Percentiles rank a stretch among this genome's conserved stretches.
Evolutionary conservation across 2,888 invertebrate species (phyloP).

Genomic region (Ophion ventricosus): DNA sequence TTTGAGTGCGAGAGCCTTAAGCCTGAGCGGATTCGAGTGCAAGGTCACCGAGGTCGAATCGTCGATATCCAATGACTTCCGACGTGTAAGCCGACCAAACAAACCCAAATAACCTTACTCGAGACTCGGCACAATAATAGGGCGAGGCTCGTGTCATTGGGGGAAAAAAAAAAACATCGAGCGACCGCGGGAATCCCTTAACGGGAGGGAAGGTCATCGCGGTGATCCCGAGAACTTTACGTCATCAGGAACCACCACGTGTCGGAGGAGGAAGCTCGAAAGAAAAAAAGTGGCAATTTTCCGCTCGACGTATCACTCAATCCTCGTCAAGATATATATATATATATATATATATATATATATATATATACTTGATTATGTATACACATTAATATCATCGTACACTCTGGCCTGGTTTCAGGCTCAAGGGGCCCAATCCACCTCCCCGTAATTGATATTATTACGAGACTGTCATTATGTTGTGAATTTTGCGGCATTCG

Average conservation of each 20-base stretch:
- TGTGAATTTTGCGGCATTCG: constrained; percentile 79
- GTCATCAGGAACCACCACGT: neutral
- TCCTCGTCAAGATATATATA: constrained; percentile 69
- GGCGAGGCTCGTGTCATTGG: no score
- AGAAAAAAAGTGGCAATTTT: constrained; percentile 72
- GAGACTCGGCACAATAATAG: no score
- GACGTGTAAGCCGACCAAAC: no score
- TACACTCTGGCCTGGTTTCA: constrained; percentile 34
- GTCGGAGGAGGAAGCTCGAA: constrained; percentile 24
- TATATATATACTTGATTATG: constrained; percentile 15
- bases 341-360: constrained; percentile 25
- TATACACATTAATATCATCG: neutral
- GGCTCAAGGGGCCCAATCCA: constrained; percentile 52
- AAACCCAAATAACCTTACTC: no score
- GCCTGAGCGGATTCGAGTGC: no score
- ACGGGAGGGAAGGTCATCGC: no score
- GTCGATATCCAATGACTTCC: no score
- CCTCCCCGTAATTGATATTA: constrained; percentile 78
- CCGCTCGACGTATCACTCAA: constrained; percentile 77
- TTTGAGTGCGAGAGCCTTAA: no score
- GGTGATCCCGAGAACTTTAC: no score
- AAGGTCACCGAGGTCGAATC: no score
- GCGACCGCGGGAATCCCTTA: no score
- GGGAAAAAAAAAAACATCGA: neutral
- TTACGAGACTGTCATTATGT: constrained; percentile 79